Evolutionary conservation across 2,888 invertebrate species (phyloP), one percentile per base, ranked within the genome.

Genomic region (Chrysolina americana): DNA sequence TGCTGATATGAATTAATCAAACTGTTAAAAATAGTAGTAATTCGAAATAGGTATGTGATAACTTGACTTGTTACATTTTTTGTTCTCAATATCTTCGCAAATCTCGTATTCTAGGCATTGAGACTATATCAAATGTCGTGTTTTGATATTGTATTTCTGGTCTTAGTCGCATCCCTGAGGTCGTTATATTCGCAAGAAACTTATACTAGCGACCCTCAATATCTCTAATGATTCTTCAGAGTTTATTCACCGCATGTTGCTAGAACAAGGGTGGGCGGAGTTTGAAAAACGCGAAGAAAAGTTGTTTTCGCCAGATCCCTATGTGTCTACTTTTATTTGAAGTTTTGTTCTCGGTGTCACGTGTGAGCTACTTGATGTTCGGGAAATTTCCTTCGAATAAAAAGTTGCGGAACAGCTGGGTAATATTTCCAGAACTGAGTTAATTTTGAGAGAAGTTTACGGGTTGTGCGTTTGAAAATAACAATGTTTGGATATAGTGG

Each of bases 181-280:
- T 28, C 28, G 28, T 28, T 28, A 28, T 28, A 28, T 28, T 59
- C 17, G 15, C 50, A 21, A 41, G 68, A 73, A 73, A 56, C 68
- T 73, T 64, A 69, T 53, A 56, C 36, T n/a, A 13, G 23, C 28
- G 15, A 15, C 41, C 53, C n/a, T 68, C 41, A 13, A 11, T 15
- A 17, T 53, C 4, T 28, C 53, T 68, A 21, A 41, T 68, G 41
- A 68, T 53, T 53, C 41, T 41, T 53, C 53, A 11, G 21, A 21
- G 53, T 41, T 68, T 21, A 68, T 68, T 68, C 15, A 50, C 50
- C 56, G 56, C 68, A 68, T 68, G 68, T 68, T 68, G 56, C 56
- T 68, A 41, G 28, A 28, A 36, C 59, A n/a, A 28, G 50, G 19
- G 19, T 17, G 19, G 50, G n/a, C 28, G 15, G 15, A 13, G 44